These are phyloP conservation scores for Phataginus tetradactyla DNA, from an alignment of 2,797 vertebrate genomes.

Conservation along the genomic window DNA sequence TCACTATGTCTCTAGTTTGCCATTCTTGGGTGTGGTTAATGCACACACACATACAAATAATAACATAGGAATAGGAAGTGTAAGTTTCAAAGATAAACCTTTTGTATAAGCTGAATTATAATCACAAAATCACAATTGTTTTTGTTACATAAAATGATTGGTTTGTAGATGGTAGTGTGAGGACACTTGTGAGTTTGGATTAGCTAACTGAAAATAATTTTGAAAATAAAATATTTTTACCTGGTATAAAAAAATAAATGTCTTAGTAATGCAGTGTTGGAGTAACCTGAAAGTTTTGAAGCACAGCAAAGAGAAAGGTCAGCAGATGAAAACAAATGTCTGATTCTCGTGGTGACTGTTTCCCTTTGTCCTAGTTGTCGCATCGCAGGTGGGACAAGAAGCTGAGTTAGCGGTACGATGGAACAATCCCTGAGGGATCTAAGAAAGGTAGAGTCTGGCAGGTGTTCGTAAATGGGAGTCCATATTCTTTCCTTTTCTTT, in stretches of 20 bases:
- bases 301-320: neutral
- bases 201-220: neutral
- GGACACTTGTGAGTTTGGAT: neutral
- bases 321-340: neutral
- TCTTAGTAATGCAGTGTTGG: neutral
- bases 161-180: neutral
- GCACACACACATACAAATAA: neutral
- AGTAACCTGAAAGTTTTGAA: conserved; percentile 31
- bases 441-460: conserved; percentile 12
- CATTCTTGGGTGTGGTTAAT: neutral
- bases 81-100: neutral
- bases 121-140: neutral
- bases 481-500: neutral
- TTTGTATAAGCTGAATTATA: conserved; percentile 6
- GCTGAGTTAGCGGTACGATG: neutral
- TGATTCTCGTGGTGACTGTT: neutral
- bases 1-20: neutral
- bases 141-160: neutral
- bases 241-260: neutral
- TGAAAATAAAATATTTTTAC: neutral
- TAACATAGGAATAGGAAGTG: neutral
- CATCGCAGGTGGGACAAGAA: neutral
- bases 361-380: neutral
- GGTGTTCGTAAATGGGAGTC: conserved; percentile 19
- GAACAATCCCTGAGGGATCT: neutral